Base-by-base conservation (phyloP, 2,797 vertebrate genomes). In the Sphenodon punctatus region DNA sequence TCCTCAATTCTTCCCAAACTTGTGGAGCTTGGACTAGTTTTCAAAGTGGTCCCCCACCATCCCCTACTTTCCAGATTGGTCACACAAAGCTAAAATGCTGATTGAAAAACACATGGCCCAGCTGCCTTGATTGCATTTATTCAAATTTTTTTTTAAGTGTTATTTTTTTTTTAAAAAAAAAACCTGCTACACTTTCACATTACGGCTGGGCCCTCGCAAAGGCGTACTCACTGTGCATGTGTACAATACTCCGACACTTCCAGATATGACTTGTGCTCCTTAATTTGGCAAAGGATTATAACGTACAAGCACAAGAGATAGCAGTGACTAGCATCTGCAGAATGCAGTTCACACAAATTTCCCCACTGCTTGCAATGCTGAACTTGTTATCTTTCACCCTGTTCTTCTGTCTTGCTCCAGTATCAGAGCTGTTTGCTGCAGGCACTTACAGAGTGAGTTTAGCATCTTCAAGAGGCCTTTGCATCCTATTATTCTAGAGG, bases 371-470 rank as follows among this genome's bases (percentile, higher is more conserved):
- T 68, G 53, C 56, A 67, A 59, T 53, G 60, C 25, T 79, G 78
- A 88, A 79, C 23, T n/a, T 48, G 41, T 90, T 90, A 68, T 79
- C 82, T 76, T 53, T 81, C 36, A 25, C 27, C 25, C 63, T 67
- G 43, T 43, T 74, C 30, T 43, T 88, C 71, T 86, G 61, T 51
- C 51, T n/a, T 55, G 39, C 46, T 82, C 25, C 36, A 27, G 20
- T 48, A 73, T 86, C 68, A 88, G 55, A 78, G 61, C 9, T 8
- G 5, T 45, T n/a, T 61, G 43, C 43, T 73, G 64, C 67, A 72
- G 65, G 34, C 39, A 64, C 49, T 78, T 20, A 38, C 25, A 42
- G 64, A 2, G 25, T 69, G 73, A 80, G 55, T 61, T 88, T 70
- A 75, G 46, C 49, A 77, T 60, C 72, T 82, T 78, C 64, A 65